Evolutionary conservation across 2,797 vertebrate species (phyloP), one percentile per base, ranked within the genome.

Genomic region (Streptopelia turtur): DNA sequence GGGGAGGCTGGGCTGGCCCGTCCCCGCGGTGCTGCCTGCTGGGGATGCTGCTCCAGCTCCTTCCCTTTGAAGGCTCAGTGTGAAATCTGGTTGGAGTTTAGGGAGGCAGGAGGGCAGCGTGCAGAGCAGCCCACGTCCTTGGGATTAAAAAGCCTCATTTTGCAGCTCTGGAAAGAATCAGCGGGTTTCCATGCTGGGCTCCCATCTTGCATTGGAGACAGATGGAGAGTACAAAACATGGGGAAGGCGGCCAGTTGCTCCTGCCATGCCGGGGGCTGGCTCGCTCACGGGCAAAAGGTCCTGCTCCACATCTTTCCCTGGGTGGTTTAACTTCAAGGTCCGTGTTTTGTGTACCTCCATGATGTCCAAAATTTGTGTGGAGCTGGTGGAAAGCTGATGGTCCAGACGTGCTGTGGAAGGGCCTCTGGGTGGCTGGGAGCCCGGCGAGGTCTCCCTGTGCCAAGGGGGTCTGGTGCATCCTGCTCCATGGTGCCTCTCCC

Each of bases 1-100:
- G 0, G 2, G 20, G 37, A 52, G 30, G 39, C 77, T 91, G n/a
- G 0, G 49, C 43, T 37, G 13, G 39, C 39, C 1, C 0, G 49
- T 89, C 83, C 80, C 45, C 10, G 2, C 1, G 2, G n/a, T 14
- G 68, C 88, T 5, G 77, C 56, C 56, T 80, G 85, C 52, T 1
- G 3, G 43, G 76, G 92, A 90, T 70, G 90, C 92, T 93, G 90
- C 95, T 90, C 45, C 2, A 6, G 39, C 70, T 72, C 60, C 57
- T 74, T 88, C 70, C 24, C 95, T 97, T 97, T 97, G 96, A 97
- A 97, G 94, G 71, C 39, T 65, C 3, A 0, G 84, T 7, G 18
- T 84, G 87, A 94, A 96, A 97, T 97, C 96, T 97, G 96, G 89
- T 96, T 1, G 1, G 92, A 95, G 94, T 97, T 97, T 96, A 72